These are phyloP conservation scores for Eledona agricola DNA, from an alignment of 2,888 invertebrate species.

Conservation along the genomic window DNA sequence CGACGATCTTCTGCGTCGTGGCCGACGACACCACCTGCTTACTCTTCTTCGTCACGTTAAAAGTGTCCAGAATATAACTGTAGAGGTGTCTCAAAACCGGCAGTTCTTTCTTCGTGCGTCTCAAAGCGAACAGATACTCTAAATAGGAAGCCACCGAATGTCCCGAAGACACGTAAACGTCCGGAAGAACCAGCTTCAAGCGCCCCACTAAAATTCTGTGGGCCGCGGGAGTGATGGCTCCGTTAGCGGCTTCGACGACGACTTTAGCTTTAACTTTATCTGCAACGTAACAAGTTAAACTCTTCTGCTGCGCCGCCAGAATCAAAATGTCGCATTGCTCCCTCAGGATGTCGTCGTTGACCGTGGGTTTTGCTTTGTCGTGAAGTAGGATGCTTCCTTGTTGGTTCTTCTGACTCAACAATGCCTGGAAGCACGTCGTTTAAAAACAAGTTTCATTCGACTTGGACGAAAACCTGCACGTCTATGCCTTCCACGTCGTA, in stretches of 20 bases:
- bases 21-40: constrained; percentile 19
- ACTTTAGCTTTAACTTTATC: constrained; percentile 56
- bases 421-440: constrained; percentile 44
- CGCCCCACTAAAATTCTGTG: constrained; percentile 53
- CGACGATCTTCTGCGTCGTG: constrained; percentile 20
- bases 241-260: constrained; percentile 57
- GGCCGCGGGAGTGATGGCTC: constrained; percentile 56
- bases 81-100: constrained; percentile 15
- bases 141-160: constrained; percentile 54
- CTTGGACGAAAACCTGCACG: constrained; percentile 44
- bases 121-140: constrained; percentile 53
- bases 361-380: constrained; percentile 45
- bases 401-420: constrained; percentile 47
- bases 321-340: constrained; percentile 57
- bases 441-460: too few relatives aligned
- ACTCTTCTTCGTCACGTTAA: constrained; percentile 1
- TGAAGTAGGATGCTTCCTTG: constrained; percentile 48
- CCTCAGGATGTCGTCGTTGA: constrained; percentile 48
- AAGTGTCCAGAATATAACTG: constrained; percentile 22
- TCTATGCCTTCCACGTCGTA: constrained; percentile 55
- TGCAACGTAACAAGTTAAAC: constrained; percentile 53
- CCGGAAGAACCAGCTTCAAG: constrained; percentile 56
- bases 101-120: constrained; percentile 7
- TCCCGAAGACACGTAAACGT: constrained; percentile 56
- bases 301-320: constrained; percentile 54